phyloP scores from a whole-genome alignment of 2,113 vertebrate species.

The Terrapene triunguis region DNA sequence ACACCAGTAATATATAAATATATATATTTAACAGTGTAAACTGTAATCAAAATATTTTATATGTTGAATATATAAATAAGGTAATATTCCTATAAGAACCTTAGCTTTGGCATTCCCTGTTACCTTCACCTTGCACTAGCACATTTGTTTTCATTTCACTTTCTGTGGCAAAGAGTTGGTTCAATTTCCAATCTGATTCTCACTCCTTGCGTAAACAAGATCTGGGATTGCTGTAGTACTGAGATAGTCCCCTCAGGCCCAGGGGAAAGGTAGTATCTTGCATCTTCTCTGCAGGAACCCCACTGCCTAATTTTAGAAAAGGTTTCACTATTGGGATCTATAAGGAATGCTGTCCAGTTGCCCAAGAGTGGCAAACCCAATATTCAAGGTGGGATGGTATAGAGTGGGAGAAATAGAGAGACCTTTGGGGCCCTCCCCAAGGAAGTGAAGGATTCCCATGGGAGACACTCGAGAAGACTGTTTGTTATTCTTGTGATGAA shows the following conservation, averaged over 20 bases:
- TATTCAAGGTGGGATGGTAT: no score
- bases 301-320: neutral
- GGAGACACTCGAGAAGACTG: no score
- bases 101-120: neutral
- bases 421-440: no score
- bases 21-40: neutral
- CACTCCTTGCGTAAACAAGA: neutral
- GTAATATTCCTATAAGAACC: neutral
- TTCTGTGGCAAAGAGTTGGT: neutral
- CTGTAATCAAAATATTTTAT: neutral
- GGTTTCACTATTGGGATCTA: neutral
- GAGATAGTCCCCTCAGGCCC: neutral
- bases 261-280: neutral
- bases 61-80: neutral
- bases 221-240: neutral
- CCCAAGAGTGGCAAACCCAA: no score
- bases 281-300: neutral
- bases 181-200: neutral
- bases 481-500: no score
- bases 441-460: neutral
- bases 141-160: neutral
- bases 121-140: neutral
- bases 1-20: neutral
- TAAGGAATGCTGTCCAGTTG: no score
- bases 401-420: no score